phyloP scores from a whole-genome alignment of 2,113 vertebrate species.

The Hyperopisus bebe region DNA sequence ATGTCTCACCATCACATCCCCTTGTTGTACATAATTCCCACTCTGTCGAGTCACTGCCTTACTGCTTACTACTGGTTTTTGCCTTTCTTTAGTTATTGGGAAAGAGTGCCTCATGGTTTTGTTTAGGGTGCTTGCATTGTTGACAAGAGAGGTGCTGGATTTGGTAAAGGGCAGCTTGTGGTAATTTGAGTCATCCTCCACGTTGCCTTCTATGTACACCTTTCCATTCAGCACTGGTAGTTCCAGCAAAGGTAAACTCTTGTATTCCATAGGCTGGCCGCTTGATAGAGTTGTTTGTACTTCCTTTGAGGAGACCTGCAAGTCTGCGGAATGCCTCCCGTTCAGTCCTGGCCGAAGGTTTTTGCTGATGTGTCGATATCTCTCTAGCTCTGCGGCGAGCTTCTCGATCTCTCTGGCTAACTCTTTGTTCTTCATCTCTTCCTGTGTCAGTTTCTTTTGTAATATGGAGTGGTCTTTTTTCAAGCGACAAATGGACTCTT shows the following conservation, averaged over 20 bases:
- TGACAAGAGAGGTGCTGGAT: slow-evolving; percentile 61
- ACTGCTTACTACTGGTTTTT: slow-evolving; percentile 69
- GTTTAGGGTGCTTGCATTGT: slow-evolving; percentile 71
- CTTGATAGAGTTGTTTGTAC: slow-evolving; percentile 84
- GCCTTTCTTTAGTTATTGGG: slow-evolving; percentile 71
- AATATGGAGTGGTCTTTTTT: slow-evolving; percentile 77
- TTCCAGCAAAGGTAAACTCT: slow-evolving; percentile 70
- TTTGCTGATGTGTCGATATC: slow-evolving; percentile 83
- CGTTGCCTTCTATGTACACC: slow-evolving; percentile 68
- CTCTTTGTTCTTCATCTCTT: slow-evolving; percentile 88
- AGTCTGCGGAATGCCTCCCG: slow-evolving; percentile 81
- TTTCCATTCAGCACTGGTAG: slow-evolving; percentile 75
- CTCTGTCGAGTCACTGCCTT: slow-evolving; percentile 73
- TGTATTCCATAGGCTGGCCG: slow-evolving; percentile 67
- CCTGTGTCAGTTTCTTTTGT: slow-evolving; percentile 83
- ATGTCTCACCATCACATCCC: slow-evolving; percentile 82
- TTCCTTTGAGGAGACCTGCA: slow-evolving; percentile 84
- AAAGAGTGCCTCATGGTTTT: slow-evolving; percentile 70
- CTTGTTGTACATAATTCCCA: slow-evolving; percentile 71
- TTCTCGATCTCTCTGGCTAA: slow-evolving; percentile 85
- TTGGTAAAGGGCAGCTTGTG: slow-evolving; percentile 69
- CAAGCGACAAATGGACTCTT: slow-evolving; percentile 79
- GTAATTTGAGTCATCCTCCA: slow-evolving; percentile 64
- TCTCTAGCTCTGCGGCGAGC: slow-evolving; percentile 80
- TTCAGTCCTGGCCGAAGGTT: slow-evolving; percentile 75